These are phyloP conservation scores for Lasius platythorax DNA, from an alignment of 2,888 invertebrate species.

Conservation along the genomic window DNA sequence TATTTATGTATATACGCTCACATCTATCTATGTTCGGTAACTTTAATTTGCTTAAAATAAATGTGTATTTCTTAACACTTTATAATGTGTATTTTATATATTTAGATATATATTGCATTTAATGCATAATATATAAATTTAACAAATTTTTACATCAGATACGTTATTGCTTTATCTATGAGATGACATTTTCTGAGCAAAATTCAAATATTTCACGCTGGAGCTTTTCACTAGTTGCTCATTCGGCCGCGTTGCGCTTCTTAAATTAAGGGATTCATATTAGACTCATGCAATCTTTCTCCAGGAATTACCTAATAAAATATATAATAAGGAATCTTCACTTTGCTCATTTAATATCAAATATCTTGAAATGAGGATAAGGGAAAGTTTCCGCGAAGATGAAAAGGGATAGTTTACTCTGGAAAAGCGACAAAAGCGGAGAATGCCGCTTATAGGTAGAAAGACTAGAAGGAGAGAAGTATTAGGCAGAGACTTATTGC, in stretches of 20 bases:
- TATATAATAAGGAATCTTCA: conserved; percentile 23
- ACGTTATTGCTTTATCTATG: neutral
- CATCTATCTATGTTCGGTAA: neutral
- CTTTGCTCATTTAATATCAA: conserved; percentile 61
- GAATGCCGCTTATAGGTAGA: conserved; percentile 58
- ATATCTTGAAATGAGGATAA: conserved; percentile 44
- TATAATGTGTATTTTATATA: neutral
- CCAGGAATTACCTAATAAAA: conserved; percentile 1
- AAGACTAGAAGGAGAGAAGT: conserved; percentile 72
- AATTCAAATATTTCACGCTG: conserved; percentile 4
- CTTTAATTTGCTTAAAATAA: neutral
- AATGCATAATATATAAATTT: neutral
- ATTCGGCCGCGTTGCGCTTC: neutral
- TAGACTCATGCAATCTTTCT: neutral
- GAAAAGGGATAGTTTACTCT: conserved; percentile 60
- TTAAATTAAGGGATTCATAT: conserved; percentile 28
- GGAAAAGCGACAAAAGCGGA: conserved; percentile 59
- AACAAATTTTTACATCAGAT: neutral
- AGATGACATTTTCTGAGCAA: neutral
- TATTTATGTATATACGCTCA: neutral
- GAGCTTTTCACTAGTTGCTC: neutral
- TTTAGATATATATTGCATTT: neutral
- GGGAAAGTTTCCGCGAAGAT: conserved; percentile 58
- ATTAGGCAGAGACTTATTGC: conserved; percentile 78
- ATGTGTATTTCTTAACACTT: neutral